Evolutionary conservation across 2,888 invertebrate genomes (phyloP).

Genomic region (Leucania comma): DNA sequence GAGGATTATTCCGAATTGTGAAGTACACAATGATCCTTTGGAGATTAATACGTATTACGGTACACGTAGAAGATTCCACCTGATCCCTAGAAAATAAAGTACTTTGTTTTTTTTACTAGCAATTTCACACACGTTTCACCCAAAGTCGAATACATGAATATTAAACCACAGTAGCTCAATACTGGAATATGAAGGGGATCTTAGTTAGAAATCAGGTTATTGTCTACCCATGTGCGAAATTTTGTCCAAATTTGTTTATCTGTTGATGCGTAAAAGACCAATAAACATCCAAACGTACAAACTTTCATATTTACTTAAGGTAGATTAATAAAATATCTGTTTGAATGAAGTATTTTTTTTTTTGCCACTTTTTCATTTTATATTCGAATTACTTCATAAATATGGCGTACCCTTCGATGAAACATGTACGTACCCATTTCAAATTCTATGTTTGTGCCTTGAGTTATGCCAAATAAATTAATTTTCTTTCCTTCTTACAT

Average conservation of each 20-base stretch:
- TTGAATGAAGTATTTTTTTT: background rate
- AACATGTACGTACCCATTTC: background rate
- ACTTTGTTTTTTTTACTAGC: background rate
- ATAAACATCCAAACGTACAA: background rate
- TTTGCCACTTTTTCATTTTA: background rate
- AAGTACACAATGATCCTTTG: constrained; percentile 1
- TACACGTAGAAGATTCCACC: background rate
- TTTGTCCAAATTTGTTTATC: background rate
- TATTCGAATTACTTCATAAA: background rate
- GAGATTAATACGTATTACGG: constrained; percentile 11
- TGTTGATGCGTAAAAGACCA: background rate
- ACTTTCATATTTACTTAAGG: no score
- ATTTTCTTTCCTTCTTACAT: background rate
- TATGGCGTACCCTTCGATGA: background rate
- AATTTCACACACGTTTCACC: background rate
- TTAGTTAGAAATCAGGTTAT: background rate
- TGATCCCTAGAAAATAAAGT: background rate
- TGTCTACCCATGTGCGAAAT: background rate
- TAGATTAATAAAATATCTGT: no score
- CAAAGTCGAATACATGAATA: background rate
- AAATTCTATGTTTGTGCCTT: no score
- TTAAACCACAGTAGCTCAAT: no score
- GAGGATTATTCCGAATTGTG: constrained; percentile 11
- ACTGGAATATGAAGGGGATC: background rate
- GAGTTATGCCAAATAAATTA: no score